phyloP scores from a whole-genome alignment of 2,797 vertebrate species.

The Lagocephalus sceleratus region DNA sequence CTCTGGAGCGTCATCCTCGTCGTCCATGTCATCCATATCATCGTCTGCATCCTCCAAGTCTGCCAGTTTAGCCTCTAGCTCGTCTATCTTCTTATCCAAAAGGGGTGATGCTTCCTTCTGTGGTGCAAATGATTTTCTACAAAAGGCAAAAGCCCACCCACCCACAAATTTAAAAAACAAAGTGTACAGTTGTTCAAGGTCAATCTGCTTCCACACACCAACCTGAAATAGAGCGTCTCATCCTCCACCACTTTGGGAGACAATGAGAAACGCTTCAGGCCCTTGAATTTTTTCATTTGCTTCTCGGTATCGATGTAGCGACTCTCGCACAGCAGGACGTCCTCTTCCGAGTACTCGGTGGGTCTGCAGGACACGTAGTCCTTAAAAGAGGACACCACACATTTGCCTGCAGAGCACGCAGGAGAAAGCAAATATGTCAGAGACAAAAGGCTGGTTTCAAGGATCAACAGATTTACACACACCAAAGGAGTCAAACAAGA shows the following conservation, averaged over 20 bases:
- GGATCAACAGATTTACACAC: not conserved
- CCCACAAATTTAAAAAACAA: not conserved
- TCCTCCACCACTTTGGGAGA: conserved; percentile 98
- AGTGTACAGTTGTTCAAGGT: not conserved
- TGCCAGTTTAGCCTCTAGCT: conserved; percentile 94
- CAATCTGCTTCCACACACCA: conserved; percentile 30
- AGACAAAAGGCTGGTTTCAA: not conserved
- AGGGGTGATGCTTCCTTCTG: conserved; percentile 96
- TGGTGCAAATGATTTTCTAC: conserved; percentile 91
- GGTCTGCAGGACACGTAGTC: conserved; percentile 96
- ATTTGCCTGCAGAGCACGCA: conserved; percentile 83
- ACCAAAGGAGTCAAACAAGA: not conserved
- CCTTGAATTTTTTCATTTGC: conserved; percentile 98
- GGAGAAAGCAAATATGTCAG: not conserved
- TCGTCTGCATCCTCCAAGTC: conserved; percentile 90
- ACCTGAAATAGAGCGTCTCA: conserved; percentile 98
- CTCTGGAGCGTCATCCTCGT: conserved; percentile 87
- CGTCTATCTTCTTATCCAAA: conserved; percentile 94
- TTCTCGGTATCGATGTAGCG: conserved; percentile 96
- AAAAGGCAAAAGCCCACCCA: not conserved
- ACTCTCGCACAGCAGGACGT: conserved; percentile 93
- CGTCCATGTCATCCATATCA: conserved; percentile 92
- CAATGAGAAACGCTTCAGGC: conserved; percentile 94
- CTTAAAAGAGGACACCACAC: conserved; percentile 94
- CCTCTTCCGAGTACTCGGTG: conserved; percentile 82